Conservation (phyloP, 2,113 vertebrate species). For the Sula dactylatra region DNA sequence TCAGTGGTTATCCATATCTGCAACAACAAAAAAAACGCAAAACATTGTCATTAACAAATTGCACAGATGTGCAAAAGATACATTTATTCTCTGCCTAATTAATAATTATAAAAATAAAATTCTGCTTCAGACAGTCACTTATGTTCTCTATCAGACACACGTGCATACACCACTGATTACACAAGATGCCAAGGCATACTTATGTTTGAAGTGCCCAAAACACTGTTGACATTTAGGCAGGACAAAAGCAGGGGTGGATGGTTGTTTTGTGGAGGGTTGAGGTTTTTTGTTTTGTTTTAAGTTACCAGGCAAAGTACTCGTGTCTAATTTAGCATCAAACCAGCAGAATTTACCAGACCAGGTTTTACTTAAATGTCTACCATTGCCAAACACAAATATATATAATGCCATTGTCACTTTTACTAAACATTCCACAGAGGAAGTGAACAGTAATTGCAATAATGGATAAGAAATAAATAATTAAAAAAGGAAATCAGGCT, state of each 20-base stretch:
- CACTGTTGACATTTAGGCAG: background rate
- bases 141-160: background rate
- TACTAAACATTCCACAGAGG: background rate
- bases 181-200: background rate
- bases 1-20: background rate
- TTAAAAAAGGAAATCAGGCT: background rate
- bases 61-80: background rate
- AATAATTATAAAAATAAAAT: background rate
- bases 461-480: background rate
- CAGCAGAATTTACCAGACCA: background rate
- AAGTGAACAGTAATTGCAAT: background rate
- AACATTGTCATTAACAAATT: background rate
- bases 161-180: background rate
- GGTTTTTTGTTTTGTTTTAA: background rate
- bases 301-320: background rate
- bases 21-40: background rate
- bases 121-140: background rate
- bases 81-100: background rate
- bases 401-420: background rate
- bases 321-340: background rate
- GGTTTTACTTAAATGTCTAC: background rate
- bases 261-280: background rate
- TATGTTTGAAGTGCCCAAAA: background rate
- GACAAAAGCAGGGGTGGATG: background rate
- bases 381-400: background rate